Conservation (phyloP, 2,888 invertebrate genomes). For the Agrenia bidenticulata region DNA sequence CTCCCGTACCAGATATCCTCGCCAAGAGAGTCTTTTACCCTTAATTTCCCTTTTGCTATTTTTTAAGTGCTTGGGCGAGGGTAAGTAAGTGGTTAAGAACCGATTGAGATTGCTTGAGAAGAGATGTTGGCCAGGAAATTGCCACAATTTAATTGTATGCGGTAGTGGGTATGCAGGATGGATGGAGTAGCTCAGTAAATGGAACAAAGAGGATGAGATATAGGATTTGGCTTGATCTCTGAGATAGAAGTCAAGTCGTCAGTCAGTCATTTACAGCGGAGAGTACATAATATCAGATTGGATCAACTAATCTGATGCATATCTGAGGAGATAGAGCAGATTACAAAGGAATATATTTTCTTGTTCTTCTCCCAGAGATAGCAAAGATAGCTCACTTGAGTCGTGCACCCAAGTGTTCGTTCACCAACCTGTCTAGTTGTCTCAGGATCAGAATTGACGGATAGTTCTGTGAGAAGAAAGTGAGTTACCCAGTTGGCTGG, state of each 20-base stretch:
- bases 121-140: slow-evolving; percentile 14
- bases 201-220: slow-evolving; percentile 14
- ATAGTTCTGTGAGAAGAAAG: slow-evolving; percentile 11
- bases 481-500: slow-evolving; percentile 8
- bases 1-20: too few species aligned
- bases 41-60: background rate
- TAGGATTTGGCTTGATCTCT: slow-evolving; percentile 16
- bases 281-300: slow-evolving; percentile 4
- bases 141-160: background rate
- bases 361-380: too few species aligned
- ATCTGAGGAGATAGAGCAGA: too few species aligned
- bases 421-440: slow-evolving; percentile 12
- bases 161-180: too few species aligned
- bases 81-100: background rate
- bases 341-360: too few species aligned
- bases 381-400: background rate
- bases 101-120: background rate
- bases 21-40: slow-evolving; percentile 2
- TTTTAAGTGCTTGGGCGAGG: background rate
- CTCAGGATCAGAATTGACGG: slow-evolving; percentile 10
- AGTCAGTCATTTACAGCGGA: slow-evolving; percentile 1
- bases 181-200: slow-evolving; percentile 8
- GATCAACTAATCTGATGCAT: background rate
- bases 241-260: slow-evolving; percentile 20
- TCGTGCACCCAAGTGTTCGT: background rate